Base-by-base conservation (phyloP, 2,113 vertebrate species). In the Dinomys branickii region DNA sequence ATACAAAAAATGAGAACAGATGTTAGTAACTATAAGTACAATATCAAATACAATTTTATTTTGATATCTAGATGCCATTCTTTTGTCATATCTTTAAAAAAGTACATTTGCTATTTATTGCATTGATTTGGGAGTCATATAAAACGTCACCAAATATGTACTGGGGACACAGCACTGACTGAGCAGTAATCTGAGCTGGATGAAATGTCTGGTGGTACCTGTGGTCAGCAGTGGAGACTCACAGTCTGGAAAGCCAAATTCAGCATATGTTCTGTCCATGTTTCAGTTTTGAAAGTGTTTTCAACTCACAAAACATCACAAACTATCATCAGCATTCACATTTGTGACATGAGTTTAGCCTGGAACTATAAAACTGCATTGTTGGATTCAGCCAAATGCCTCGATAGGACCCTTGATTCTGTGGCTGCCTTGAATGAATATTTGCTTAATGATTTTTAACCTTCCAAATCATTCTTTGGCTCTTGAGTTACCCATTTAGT, bases 21-120 rank as follows among this genome's bases (percentile, higher is more conserved):
- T 80, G 20, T 63, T 3, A 93, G 19, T 95, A 65, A 63, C 33
- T 78, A 19, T 17, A 65, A 78, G 17, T 85, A 61, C 9, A 90
- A 80, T 84, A 81, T 86, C 26, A 92, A 95, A 47, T 78, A 35
- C 17, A 95, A 10, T 81, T 96, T 38, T 22, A 14, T 89, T 96
- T 97, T 94, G 73, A 94, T 95, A 97, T 41, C 26, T 95, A 78
- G 24, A 54, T 59, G 58, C 17, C 3, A 65, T 87, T 94, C 26
- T 96, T 92, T 95, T 92, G 1, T 91, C 59, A 26, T 82, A 41
- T 77, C 54, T 96, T 80, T n/a, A n/a, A n/a, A 78, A 80, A 84
- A 94, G 95, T 50, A 50, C 9, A 86, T 80, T 91, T 85, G 41
- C 90, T 91, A 22, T 77, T 87, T 93, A n/a, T 83, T 93, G 20